Conservation (phyloP, 2,797 vertebrate species). For the Rhinogobio ventralis region DNA sequence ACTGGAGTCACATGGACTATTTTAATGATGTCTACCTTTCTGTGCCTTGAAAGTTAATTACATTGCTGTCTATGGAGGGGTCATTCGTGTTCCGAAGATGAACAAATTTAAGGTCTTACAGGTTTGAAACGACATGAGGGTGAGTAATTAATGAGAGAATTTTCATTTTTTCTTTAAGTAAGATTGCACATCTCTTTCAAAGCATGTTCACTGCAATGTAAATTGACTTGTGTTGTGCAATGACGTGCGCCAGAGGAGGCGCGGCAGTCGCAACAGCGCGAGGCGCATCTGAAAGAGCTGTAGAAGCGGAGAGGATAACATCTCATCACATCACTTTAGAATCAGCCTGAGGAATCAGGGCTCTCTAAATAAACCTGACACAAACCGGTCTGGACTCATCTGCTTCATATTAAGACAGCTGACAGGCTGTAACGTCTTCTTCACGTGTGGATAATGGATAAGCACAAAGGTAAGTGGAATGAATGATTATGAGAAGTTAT, state of each 20-base stretch:
- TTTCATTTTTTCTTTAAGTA: not conserved
- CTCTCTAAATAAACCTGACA: conserved; percentile 31
- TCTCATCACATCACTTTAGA: conserved; percentile 28
- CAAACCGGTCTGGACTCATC: conserved; percentile 37
- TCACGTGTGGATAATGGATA: conserved; percentile 73
- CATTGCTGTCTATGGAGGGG: too few species aligned
- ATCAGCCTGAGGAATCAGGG: conserved; percentile 9
- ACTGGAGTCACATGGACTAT: too few species aligned
- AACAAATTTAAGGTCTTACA: too few species aligned
- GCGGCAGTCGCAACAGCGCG: conserved; percentile 26
- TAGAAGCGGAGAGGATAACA: conserved; percentile 30
- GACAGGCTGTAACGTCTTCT: conserved; percentile 20
- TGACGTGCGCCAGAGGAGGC: conserved; percentile 50
- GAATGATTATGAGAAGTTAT: not conserved
- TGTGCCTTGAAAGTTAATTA: too few species aligned
- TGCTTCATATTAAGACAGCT: not conserved
- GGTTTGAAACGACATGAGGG: too few species aligned
- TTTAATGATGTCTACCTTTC: too few species aligned
- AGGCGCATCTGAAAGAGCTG: conserved; percentile 32
- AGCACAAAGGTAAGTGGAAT: conserved; percentile 78
- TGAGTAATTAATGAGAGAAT: too few species aligned
- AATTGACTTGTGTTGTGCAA: not conserved
- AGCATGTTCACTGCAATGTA: not conserved
- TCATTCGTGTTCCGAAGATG: too few species aligned
- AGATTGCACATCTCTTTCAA: not conserved